These are phyloP conservation scores for Chelonus insularis DNA, from an alignment of 1,140 invertebrate species.

Conservation along the genomic window DNA sequence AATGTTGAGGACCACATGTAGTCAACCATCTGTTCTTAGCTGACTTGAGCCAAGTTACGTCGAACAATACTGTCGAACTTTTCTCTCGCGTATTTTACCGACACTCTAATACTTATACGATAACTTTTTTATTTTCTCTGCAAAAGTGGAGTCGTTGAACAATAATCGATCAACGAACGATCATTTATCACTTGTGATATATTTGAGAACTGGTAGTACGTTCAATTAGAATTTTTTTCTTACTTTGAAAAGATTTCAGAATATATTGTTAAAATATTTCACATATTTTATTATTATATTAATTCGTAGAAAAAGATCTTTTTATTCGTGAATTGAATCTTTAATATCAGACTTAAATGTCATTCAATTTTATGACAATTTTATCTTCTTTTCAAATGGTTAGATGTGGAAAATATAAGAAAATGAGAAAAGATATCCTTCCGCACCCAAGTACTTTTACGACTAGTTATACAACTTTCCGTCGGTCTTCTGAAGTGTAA, in stretches of 20 bases:
- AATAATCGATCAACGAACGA: slow-evolving; percentile 20
- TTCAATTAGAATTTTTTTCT: slow-evolving; percentile 9
- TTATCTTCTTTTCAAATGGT: neutral
- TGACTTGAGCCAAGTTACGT: slow-evolving; percentile 12
- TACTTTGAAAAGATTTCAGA: neutral
- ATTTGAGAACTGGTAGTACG: slow-evolving; percentile 14
- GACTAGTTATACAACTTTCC: slow-evolving; percentile 15
- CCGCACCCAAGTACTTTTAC: slow-evolving; percentile 21
- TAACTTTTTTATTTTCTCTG: neutral
- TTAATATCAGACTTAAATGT: slow-evolving; percentile 7
- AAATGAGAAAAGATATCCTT: slow-evolving; percentile 4
- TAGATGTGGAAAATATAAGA: neutral
- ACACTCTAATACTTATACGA: slow-evolving; percentile 16
- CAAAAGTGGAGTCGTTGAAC: neutral
- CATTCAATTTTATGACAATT: too few relatives aligned
- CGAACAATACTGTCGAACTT: slow-evolving; percentile 19
- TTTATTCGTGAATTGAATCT: neutral
- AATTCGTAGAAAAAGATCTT: too few relatives aligned
- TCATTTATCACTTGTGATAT: slow-evolving; percentile 21
- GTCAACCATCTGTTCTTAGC: slow-evolving; percentile 21
- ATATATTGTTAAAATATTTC: too few relatives aligned
- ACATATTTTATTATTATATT: too few relatives aligned
- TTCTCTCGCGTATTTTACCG: slow-evolving; percentile 20
- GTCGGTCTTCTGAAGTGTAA: slow-evolving; percentile 15
- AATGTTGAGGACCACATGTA: slow-evolving; percentile 11